Evolutionary conservation across 2,113 vertebrate species (phyloP).

Genomic region (Terrapene triunguis): DNA sequence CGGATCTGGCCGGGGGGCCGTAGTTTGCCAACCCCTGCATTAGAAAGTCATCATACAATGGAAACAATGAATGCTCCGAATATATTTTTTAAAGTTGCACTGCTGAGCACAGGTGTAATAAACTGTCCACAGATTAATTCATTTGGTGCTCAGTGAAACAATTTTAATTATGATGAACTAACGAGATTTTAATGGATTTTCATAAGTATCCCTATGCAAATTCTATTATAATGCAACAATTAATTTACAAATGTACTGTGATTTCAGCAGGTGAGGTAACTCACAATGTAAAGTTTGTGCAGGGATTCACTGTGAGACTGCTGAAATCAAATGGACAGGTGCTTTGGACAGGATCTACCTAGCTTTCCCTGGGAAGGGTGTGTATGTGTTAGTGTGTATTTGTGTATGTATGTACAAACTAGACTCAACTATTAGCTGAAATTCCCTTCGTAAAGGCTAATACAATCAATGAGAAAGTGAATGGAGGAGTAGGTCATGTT

Average conservation of each 20-base stretch:
- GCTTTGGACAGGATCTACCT: neutral
- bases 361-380: accelerated
- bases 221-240: conserved; percentile 46
- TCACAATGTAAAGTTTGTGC: conserved; percentile 8
- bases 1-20: too few relatives aligned
- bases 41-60: neutral
- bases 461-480: neutral
- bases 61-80: neutral
- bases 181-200: conserved; percentile 64
- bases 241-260: conserved; percentile 27
- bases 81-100: neutral
- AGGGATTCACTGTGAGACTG: neutral
- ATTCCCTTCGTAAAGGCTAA: neutral
- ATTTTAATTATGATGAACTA: conserved; percentile 58
- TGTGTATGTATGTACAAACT: neutral
- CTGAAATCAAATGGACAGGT: neutral
- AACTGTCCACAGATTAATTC: conserved; percentile 36
- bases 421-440: neutral
- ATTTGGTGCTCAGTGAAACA: neutral
- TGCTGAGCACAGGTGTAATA: conserved; percentile 29
- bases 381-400: neutral
- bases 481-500: neutral
- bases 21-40: too few relatives aligned
- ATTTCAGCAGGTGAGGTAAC: conserved; percentile 13
- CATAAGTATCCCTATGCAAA: conserved; percentile 27